Evolutionary conservation across 2,888 invertebrate genomes (phyloP).

Genomic region (Dasypolia templi): DNA sequence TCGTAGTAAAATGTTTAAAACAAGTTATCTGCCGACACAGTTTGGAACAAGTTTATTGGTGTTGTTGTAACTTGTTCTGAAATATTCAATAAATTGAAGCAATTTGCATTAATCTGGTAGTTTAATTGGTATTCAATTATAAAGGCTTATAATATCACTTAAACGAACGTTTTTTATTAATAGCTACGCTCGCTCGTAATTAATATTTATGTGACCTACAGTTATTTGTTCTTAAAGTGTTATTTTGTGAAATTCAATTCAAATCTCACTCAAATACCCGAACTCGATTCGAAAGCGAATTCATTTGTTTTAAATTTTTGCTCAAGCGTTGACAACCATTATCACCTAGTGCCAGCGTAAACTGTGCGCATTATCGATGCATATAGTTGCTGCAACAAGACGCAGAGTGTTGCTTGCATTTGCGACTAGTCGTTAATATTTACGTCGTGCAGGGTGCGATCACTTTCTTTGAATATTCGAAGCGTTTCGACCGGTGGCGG

Average conservation of each 20-base stretch:
- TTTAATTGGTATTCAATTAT: background rate
- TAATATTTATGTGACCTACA: background rate
- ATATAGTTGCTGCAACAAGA: no score
- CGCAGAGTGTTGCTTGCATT: no score
- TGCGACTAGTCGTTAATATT: no score
- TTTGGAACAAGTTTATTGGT: constrained; percentile 26
- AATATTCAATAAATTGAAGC: constrained; percentile 13
- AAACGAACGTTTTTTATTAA: background rate
- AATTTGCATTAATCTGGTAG: background rate
- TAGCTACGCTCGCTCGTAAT: background rate
- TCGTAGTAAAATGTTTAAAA: constrained; percentile 10
- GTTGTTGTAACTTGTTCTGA: constrained; percentile 24
- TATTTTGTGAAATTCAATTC: background rate
- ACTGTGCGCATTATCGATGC: no score
- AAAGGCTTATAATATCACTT: background rate
- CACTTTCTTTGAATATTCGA: no score
- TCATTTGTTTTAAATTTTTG: background rate
- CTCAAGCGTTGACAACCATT: no score
- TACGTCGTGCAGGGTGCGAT: no score
- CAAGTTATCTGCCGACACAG: constrained; percentile 13
- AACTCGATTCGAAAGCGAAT: background rate
- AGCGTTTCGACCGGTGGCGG: no score
- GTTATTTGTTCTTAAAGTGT: background rate
- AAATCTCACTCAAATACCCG: background rate
- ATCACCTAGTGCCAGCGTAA: no score